Percentiles rank a stretch among this genome's conserved stretches.
phyloP scores from a whole-genome alignment of 2,113 vertebrate genomes.

The Paramormyrops kingsleyae region DNA sequence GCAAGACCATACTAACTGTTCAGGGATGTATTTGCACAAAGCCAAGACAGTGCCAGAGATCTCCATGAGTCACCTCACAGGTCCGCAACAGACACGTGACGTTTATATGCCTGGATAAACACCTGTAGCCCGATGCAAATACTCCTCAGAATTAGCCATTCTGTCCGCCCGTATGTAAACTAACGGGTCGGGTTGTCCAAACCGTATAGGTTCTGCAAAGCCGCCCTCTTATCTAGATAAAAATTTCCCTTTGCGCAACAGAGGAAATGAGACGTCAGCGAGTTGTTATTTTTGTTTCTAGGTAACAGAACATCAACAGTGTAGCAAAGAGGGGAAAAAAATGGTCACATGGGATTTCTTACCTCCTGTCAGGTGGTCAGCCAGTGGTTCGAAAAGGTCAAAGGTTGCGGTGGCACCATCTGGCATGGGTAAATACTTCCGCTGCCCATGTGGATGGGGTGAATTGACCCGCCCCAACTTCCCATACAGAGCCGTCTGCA shows the following conservation, averaged over 20 bases:
- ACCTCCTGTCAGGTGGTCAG: constrained; percentile 89
- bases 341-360: constrained; percentile 33
- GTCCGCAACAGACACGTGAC: background rate
- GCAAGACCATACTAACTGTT: background rate
- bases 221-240: background rate
- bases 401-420: constrained; percentile 94
- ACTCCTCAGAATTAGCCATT: background rate
- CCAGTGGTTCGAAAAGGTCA: constrained; percentile 88
- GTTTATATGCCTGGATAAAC: background rate
- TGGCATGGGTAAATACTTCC: constrained; percentile 91
- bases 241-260: background rate
- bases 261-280: background rate
- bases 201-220: background rate
- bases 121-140: background rate
- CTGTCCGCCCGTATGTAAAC: background rate
- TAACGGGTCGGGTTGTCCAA: background rate
- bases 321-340: background rate
- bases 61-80: background rate
- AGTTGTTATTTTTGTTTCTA: too few species aligned
- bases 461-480: constrained; percentile 92
- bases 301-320: too few species aligned
- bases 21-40: constrained; percentile 14
- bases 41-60: background rate
- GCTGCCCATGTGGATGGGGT: constrained; percentile 78
- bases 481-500: constrained; percentile 93